Percentiles rank a stretch among this genome's conserved stretches.
Conservation (phyloP, 2,888 invertebrate genomes). For the Drosophila diplacantha region DNA sequence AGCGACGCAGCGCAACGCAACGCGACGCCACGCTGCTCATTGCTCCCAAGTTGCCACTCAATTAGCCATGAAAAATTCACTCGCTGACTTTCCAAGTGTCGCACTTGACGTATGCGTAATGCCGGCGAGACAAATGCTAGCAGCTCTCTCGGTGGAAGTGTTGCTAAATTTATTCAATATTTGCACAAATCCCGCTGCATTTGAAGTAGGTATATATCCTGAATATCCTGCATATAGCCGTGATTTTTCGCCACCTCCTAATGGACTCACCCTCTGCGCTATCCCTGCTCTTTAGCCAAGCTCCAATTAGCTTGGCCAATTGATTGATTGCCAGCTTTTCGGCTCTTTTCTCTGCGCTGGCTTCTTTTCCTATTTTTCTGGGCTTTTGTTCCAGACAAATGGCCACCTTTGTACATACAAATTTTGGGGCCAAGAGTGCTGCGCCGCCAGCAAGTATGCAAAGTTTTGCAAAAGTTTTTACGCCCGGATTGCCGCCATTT, state of each 20-base stretch:
- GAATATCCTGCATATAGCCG: not conserved
- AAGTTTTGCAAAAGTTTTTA: slow-evolving; percentile 60
- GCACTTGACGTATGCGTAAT: slow-evolving; percentile 32
- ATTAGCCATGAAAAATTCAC: slow-evolving; percentile 68
- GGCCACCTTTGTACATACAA: slow-evolving; percentile 36
- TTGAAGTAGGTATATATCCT: slow-evolving; percentile 8
- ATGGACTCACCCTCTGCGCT: slow-evolving; percentile 18
- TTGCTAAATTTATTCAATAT: slow-evolving; percentile 23
- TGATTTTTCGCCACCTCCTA: not conserved
- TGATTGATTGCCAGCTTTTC: slow-evolving; percentile 68
- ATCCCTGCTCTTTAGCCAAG: slow-evolving; percentile 14
- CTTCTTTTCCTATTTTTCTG: not conserved
- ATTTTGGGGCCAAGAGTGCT: slow-evolving; percentile 34
- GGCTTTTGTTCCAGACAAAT: slow-evolving; percentile 52
- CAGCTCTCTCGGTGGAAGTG: not conserved
- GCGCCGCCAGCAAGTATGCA: slow-evolving; percentile 61
- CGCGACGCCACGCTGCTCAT: slow-evolving; percentile 33
- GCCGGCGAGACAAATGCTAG: not conserved
- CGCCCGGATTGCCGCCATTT: slow-evolving; percentile 46
- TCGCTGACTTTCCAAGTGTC: slow-evolving; percentile 41
- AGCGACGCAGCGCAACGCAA: slow-evolving; percentile 13
- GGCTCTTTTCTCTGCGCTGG: slow-evolving; percentile 10
- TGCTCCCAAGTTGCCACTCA: slow-evolving; percentile 69
- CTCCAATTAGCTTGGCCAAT: slow-evolving; percentile 61
- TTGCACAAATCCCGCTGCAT: slow-evolving; percentile 17